A percentile compares a stretch with the other conserved stretches of the same genome.
phyloP scores from a whole-genome alignment of 2,888 invertebrate species.

The Amphipyra tragopoginis region DNA sequence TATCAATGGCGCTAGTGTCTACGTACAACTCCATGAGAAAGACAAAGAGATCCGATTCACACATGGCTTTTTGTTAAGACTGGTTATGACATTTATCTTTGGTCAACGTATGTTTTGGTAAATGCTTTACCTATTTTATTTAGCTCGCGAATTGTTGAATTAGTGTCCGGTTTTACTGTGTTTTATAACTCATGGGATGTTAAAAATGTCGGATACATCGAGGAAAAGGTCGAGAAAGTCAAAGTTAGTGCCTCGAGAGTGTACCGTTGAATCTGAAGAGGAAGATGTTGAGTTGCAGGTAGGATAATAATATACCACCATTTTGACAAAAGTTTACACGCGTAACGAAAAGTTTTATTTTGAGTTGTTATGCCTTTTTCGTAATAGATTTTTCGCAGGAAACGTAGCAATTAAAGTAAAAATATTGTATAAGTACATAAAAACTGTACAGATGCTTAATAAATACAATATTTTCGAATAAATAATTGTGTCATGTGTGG shows the following conservation, averaged over 20 bases:
- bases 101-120: conserved; percentile 18
- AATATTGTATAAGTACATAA: background rate
- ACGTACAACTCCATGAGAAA: rapidly evolving
- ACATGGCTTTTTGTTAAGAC: background rate
- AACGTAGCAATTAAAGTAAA: too few relatives aligned
- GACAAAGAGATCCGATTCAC: conserved; percentile 27
- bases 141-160: conserved; percentile 16
- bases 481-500: conserved; percentile 30
- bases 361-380: background rate
- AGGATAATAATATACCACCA: conserved; percentile 43
- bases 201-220: conserved; percentile 37
- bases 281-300: conserved; percentile 46
- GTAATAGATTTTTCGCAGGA: background rate
- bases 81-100: conserved; percentile 5
- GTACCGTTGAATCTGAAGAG: conserved; percentile 34
- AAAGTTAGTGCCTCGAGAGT: conserved; percentile 65
- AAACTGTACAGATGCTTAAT: background rate
- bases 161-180: too few relatives aligned
- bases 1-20: conserved; percentile 35
- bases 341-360: conserved; percentile 7
- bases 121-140: conserved; percentile 6
- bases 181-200: conserved; percentile 4
- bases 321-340: conserved; percentile 47
- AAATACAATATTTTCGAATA: conserved; percentile 4
- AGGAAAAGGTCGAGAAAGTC: conserved; percentile 65